These are phyloP conservation scores for Liopterus haemorrhoidalis DNA, from an alignment of 2,888 invertebrate species.

Conservation along the genomic window DNA sequence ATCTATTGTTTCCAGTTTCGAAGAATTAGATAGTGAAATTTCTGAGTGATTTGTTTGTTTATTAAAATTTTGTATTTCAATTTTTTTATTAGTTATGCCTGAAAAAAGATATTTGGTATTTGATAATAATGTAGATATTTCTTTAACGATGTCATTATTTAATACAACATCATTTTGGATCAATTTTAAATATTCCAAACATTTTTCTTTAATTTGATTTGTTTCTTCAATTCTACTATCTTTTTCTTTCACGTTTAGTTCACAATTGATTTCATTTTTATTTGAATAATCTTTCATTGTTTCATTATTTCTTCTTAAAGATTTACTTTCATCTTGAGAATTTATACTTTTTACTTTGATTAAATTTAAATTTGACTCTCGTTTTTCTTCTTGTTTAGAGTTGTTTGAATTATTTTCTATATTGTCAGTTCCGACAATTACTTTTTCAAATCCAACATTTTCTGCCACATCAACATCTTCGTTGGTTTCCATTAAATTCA, in stretches of 20 bases:
- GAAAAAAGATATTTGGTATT: background rate
- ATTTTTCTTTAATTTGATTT: too few relatives aligned
- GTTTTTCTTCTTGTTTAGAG: background rate
- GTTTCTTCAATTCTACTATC: too few relatives aligned
- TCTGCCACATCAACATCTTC: background rate
- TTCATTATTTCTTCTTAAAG: constrained; percentile 1
- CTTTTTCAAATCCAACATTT: background rate
- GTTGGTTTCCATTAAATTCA: background rate
- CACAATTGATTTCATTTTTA: constrained; percentile 4
- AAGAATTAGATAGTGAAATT: constrained; percentile 13
- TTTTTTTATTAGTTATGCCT: background rate
- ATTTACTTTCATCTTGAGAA: background rate
- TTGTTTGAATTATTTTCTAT: background rate
- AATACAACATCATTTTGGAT: too few relatives aligned
- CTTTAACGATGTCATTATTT: too few relatives aligned
- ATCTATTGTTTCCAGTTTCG: background rate
- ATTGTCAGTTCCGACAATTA: background rate
- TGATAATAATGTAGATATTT: background rate
- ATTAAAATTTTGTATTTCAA: background rate
- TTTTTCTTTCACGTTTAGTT: background rate
- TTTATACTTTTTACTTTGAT: constrained; percentile 3
- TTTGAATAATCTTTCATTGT: background rate
- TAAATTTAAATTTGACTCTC: constrained; percentile 7
- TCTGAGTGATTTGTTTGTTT: background rate
- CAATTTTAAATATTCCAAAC: too few relatives aligned